Conservation (phyloP, 2,888 invertebrate species). For the Arge pagana region DNA sequence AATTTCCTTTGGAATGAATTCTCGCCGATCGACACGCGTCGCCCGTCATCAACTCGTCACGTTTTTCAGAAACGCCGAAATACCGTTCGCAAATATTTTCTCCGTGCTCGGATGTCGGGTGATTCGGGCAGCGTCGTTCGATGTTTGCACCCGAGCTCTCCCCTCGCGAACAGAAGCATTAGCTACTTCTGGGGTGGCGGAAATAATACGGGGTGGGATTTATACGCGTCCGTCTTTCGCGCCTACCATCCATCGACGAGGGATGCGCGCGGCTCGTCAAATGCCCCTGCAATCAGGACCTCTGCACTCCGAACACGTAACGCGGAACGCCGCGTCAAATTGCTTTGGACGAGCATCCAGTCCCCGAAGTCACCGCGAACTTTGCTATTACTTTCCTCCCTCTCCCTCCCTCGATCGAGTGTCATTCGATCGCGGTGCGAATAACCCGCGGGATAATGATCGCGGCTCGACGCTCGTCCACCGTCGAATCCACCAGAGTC, state of each 20-base stretch:
- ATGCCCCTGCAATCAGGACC: conserved; percentile 21
- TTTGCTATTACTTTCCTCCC: conserved; percentile 8
- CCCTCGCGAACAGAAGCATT: conserved; percentile 43
- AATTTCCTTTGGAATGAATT: too few relatives aligned
- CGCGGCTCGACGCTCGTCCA: too few relatives aligned
- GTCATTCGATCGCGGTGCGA: too few relatives aligned
- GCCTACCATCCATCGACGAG: conserved; percentile 33
- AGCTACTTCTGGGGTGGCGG: conserved; percentile 48
- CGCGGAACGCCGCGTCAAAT: conserved; percentile 19
- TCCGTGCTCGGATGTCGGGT: not conserved
- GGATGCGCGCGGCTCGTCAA: conserved; percentile 16
- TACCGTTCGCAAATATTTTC: conserved; percentile 19
- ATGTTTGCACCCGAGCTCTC: conserved; percentile 11
- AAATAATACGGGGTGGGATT: conserved; percentile 50
- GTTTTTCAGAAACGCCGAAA: too few relatives aligned
- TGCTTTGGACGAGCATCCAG: conserved; percentile 20
- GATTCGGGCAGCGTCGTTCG: not conserved
- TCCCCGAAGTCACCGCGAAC: conserved; percentile 19
- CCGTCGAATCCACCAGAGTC: too few relatives aligned
- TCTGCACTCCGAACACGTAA: conserved; percentile 22
- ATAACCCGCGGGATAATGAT: too few relatives aligned
- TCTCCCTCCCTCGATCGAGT: too few relatives aligned
- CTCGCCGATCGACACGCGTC: too few relatives aligned
- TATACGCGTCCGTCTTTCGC: conserved; percentile 39
- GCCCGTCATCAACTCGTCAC: too few relatives aligned